Evolutionary conservation across 2,888 invertebrate genomes (phyloP).

Genomic region (Antheraea assamensis): DNA sequence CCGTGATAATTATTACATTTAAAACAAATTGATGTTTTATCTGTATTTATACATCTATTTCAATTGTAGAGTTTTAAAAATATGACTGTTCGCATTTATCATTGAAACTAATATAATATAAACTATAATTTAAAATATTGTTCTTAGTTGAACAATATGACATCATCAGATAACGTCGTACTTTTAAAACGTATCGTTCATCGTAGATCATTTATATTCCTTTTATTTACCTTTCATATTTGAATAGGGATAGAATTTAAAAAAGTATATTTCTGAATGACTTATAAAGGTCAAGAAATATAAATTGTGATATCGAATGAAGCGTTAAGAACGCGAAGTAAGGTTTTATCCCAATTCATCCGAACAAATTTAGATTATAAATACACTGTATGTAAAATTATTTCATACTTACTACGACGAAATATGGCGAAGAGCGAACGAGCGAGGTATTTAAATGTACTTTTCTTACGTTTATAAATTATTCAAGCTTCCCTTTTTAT

Average conservation of each 20-base stretch:
- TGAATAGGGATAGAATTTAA: too few relatives aligned
- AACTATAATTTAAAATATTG: too few relatives aligned
- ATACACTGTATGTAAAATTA: background rate
- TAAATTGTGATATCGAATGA: background rate
- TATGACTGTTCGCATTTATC: too few relatives aligned
- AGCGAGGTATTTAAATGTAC: background rate
- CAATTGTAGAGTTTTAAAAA: too few relatives aligned
- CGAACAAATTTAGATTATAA: background rate
- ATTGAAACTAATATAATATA: too few relatives aligned
- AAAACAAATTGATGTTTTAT: too few relatives aligned
- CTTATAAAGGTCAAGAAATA: background rate
- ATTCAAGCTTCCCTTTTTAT: background rate
- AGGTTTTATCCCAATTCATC: background rate
- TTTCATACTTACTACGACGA: background rate
- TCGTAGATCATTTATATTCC: too few relatives aligned
- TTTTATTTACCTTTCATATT: too few relatives aligned
- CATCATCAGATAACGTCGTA: too few relatives aligned
- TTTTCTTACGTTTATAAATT: slow-evolving; percentile 12
- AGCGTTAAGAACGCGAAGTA: background rate
- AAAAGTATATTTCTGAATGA: background rate
- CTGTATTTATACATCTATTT: too few relatives aligned
- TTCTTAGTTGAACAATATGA: too few relatives aligned
- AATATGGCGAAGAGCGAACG: background rate
- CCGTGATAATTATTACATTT: background rate
- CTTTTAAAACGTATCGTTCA: too few relatives aligned